A percentile compares a stretch with the other conserved stretches of the same genome.
Conservation (phyloP, 2,113 vertebrate species). For the Periophthalmodon schlosseri region DNA sequence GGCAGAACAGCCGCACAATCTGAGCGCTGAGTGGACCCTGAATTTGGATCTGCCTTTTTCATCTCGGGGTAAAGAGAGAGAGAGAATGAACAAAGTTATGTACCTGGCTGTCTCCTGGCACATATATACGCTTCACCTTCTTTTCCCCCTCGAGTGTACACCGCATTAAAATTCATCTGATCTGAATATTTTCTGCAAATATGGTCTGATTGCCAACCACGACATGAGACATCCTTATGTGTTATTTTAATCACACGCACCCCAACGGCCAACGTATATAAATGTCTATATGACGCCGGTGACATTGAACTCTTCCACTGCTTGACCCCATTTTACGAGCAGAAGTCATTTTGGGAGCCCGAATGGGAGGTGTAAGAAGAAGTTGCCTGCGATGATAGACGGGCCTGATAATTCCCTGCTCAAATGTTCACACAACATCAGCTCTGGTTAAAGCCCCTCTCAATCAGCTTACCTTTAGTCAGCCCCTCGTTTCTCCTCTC, state of each 20-base stretch:
- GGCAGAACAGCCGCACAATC: slow-evolving; percentile 99
- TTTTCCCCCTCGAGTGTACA: slow-evolving; percentile 91
- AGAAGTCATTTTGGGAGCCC: slow-evolving; percentile 51
- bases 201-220: slow-evolving; percentile 95
- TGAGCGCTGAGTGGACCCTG: slow-evolving; percentile 94
- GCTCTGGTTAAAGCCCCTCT: slow-evolving; percentile 74
- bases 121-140: slow-evolving; percentile 80
- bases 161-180: slow-evolving; percentile 99
- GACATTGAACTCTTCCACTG: slow-evolving; percentile 84
- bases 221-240: slow-evolving; percentile 87
- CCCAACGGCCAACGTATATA: slow-evolving; percentile 88
- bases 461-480: slow-evolving; percentile 62
- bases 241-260: slow-evolving; percentile 94
- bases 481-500: slow-evolving; percentile 17
- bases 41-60: slow-evolving; percentile 76
- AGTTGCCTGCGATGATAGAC: slow-evolving; percentile 73
- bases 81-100: slow-evolving; percentile 91
- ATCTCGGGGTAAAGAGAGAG: slow-evolving; percentile 69
- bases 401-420: slow-evolving; percentile 69
- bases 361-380: slow-evolving; percentile 35
- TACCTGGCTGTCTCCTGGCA: slow-evolving; percentile 96
- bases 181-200: slow-evolving; percentile 97
- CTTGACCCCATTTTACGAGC: slow-evolving; percentile 85
- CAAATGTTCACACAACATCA: slow-evolving; percentile 74
- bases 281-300: slow-evolving; percentile 82